A percentile compares a stretch with the other conserved stretches of the same genome.
Evolutionary conservation across 30 jellyfish, hydroid and myxozoan genomes (phyloP).

Genomic region (Clytia hemisphaerica): DNA sequence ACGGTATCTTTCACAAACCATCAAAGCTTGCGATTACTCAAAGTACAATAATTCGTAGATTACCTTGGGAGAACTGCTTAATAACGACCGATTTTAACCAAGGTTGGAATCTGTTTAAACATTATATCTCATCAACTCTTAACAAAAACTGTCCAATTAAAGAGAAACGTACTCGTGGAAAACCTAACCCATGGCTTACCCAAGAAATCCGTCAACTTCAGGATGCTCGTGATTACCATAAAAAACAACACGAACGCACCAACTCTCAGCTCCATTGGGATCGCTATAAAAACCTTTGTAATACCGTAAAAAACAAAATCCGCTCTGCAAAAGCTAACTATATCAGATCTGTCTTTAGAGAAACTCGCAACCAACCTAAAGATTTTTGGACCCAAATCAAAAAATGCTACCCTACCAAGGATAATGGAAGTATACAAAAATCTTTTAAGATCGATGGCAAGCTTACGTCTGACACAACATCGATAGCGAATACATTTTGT

Average conservation of each 20-base stretch:
- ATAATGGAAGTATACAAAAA: slow-evolving; percentile 27
- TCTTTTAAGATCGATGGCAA: slow-evolving; percentile 32
- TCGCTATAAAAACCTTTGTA: slow-evolving; percentile 32
- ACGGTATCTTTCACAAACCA: slow-evolving; percentile 31
- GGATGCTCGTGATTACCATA: slow-evolving; percentile 45
- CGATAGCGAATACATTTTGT: slow-evolving; percentile 34
- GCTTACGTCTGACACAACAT: slow-evolving; percentile 31
- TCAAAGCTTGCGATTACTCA: slow-evolving; percentile 28
- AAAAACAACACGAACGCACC: slow-evolving; percentile 24
- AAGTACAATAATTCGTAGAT: slow-evolving; percentile 25
- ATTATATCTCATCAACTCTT: slow-evolving; percentile 22
- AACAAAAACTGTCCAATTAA: slow-evolving; percentile 52
- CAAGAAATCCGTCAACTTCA: slow-evolving; percentile 20
- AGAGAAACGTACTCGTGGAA: slow-evolving; percentile 40
- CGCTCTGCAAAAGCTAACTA: slow-evolving; percentile 43
- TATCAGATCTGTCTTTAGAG: slow-evolving; percentile 33
- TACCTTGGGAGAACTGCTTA: slow-evolving; percentile 33
- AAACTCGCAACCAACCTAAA: slow-evolving; percentile 39
- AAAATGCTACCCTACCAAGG: slow-evolving; percentile 41
- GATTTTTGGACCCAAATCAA: slow-evolving; percentile 44
- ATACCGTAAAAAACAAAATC: slow-evolving; percentile 34
- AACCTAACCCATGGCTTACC: slow-evolving; percentile 54
- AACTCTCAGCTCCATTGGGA: slow-evolving; percentile 49
- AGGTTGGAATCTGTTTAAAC: slow-evolving; percentile 38
- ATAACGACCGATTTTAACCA: slow-evolving; percentile 23